These are phyloP conservation scores for Danio albolineatus DNA, from an alignment of 2,797 vertebrate genomes.

Conservation along the genomic window DNA sequence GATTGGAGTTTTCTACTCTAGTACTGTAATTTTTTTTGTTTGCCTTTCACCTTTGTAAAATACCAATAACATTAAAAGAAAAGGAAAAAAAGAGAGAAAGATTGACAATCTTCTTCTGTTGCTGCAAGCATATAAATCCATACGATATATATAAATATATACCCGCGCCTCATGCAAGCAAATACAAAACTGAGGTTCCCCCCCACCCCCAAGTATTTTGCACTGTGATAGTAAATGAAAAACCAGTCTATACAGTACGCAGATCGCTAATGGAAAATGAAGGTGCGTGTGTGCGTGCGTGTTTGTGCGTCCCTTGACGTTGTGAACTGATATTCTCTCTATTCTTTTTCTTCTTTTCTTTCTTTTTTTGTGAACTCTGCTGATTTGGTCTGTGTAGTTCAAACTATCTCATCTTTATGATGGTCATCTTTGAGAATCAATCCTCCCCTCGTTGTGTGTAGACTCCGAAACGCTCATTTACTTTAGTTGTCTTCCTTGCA, in stretches of 20 bases:
- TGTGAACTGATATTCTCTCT: slow-evolving; percentile 84
- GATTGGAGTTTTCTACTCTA: slow-evolving; percentile 81
- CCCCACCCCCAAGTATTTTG: slow-evolving; percentile 82
- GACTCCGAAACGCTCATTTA: slow-evolving; percentile 28
- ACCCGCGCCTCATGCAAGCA: slow-evolving; percentile 66
- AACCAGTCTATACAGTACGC: slow-evolving; percentile 84
- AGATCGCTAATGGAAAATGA: slow-evolving; percentile 82
- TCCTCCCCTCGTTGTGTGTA: slow-evolving; percentile 34
- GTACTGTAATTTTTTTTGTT: slow-evolving; percentile 80
- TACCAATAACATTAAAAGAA: slow-evolving; percentile 71
- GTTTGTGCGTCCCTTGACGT: slow-evolving; percentile 85
- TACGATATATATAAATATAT: slow-evolving; percentile 73
- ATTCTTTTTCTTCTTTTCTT: slow-evolving; percentile 63
- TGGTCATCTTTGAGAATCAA: slow-evolving; percentile 71
- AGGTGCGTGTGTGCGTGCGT: slow-evolving; percentile 74
- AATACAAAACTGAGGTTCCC: slow-evolving; percentile 71
- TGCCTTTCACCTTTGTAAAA: slow-evolving; percentile 80
- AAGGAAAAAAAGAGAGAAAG: slow-evolving; percentile 74
- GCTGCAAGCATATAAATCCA: slow-evolving; percentile 77
- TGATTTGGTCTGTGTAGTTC: slow-evolving; percentile 52
- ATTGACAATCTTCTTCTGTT: slow-evolving; percentile 86
- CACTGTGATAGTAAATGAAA: slow-evolving; percentile 86
- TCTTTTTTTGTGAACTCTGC: slow-evolving; percentile 64
- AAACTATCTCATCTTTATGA: slow-evolving; percentile 54
- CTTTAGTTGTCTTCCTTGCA: slow-evolving; percentile 39